phyloP scores from a whole-genome alignment of 2,888 invertebrate genomes.

The Anthoptus insignis region DNA sequence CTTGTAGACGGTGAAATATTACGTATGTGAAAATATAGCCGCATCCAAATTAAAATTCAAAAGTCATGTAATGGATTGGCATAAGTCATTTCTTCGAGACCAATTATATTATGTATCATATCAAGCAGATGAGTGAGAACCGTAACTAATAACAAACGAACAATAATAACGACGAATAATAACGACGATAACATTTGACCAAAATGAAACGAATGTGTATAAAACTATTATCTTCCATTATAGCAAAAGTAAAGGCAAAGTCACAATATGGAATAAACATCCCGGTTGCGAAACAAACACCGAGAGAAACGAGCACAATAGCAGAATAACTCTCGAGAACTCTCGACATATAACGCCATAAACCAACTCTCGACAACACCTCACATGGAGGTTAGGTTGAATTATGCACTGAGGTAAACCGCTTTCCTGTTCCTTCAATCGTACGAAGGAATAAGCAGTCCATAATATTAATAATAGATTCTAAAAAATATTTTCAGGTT shows the following conservation, averaged over 20 bases:
- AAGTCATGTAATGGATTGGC: too few relatives aligned
- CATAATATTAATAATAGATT: neutral
- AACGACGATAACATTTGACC: too few relatives aligned
- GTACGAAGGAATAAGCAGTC: neutral
- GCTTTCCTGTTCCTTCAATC: slow-evolving; percentile 21
- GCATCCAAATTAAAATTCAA: too few relatives aligned
- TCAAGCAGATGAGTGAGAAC: too few relatives aligned
- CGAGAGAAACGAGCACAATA: slow-evolving; percentile 28
- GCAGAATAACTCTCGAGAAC: slow-evolving; percentile 30
- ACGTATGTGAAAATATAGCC: neutral
- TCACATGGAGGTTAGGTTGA: slow-evolving; percentile 27
- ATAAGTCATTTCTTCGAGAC: too few relatives aligned
- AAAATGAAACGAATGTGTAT: neutral
- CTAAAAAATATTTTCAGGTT: neutral
- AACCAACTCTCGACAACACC: slow-evolving; percentile 32
- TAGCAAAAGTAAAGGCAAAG: slow-evolving; percentile 13
- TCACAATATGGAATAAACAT: slow-evolving; percentile 27
- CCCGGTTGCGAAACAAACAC: slow-evolving; percentile 19
- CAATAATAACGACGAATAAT: too few relatives aligned
- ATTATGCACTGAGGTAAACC: slow-evolving; percentile 20
- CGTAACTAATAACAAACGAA: too few relatives aligned
- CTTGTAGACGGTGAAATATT: neutral
- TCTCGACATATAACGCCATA: slow-evolving; percentile 27
- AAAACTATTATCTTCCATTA: slow-evolving; percentile 1
- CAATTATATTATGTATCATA: too few relatives aligned